Evolutionary conservation across 1,140 invertebrate species (phyloP).

Genomic region (Armadillidium nasatum): DNA sequence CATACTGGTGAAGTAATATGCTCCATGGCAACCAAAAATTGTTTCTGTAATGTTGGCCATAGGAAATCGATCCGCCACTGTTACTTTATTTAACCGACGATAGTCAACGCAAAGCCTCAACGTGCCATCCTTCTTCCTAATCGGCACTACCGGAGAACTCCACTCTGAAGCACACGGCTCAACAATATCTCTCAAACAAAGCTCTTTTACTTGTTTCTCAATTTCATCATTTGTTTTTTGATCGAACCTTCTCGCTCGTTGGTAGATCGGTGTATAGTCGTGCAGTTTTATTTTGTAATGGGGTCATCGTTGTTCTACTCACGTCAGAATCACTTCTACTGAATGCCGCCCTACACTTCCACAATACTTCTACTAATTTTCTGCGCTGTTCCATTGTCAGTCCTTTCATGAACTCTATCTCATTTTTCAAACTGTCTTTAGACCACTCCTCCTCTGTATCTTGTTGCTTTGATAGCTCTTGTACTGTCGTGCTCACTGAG

Average conservation of each 20-base stretch:
- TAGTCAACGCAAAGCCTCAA: conserved; percentile 14
- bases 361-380: neutral
- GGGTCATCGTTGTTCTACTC: neutral
- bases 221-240: too few relatives aligned
- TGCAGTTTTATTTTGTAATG: neutral
- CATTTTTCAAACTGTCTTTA: too few relatives aligned
- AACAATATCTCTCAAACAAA: neutral
- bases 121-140: conserved; percentile 17
- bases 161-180: neutral
- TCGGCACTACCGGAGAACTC: conserved; percentile 1
- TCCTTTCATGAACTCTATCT: too few relatives aligned
- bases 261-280: conserved; percentile 10
- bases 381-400: too few relatives aligned
- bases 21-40: neutral
- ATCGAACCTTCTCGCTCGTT: neutral
- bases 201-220: neutral
- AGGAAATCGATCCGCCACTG: conserved; percentile 1
- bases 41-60: conserved; percentile 3
- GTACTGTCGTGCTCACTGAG: too few relatives aligned
- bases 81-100: neutral
- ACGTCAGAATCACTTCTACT: neutral
- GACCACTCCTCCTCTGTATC: too few relatives aligned
- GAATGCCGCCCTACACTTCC: neutral
- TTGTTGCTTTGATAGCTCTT: too few relatives aligned
- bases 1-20: neutral